Evolutionary conservation across 2,113 vertebrate genomes (phyloP).

Genomic region (Eurypyga helias): DNA sequence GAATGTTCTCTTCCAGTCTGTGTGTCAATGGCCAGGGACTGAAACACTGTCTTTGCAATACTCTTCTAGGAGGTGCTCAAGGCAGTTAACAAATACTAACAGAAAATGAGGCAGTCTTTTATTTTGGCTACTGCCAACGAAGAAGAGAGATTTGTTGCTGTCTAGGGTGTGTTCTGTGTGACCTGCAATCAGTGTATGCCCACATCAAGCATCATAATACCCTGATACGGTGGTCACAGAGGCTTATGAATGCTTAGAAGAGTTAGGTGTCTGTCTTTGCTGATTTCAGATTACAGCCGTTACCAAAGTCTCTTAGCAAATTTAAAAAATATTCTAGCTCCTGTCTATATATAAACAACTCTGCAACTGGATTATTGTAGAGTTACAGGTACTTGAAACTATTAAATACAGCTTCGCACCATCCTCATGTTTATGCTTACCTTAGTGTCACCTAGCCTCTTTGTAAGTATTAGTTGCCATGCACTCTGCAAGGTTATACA

Average conservation of each 20-base stretch:
- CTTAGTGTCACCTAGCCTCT: background rate
- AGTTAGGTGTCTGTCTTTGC: background rate
- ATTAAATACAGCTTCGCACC: background rate
- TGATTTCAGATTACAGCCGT: background rate
- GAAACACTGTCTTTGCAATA: background rate
- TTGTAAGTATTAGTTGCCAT: background rate
- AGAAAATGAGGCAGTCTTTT: background rate
- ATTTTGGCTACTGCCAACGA: background rate
- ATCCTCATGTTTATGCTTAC: background rate
- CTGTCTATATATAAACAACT: background rate
- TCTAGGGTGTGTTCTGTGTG: background rate
- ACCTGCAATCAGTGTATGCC: background rate
- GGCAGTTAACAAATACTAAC: background rate
- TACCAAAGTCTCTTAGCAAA: background rate
- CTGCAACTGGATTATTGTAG: background rate
- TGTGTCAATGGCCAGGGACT: accelerated
- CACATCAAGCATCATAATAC: background rate
- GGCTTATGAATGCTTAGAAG: background rate
- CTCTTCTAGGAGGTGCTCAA: background rate
- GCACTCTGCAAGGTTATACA: background rate
- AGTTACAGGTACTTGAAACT: background rate
- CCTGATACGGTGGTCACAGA: background rate
- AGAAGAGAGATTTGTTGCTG: background rate
- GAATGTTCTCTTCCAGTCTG: background rate
- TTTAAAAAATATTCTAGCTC: background rate